phyloP scores from a whole-genome alignment of 2,797 vertebrate genomes.

The Rhabdophis nuchalis region DNA sequence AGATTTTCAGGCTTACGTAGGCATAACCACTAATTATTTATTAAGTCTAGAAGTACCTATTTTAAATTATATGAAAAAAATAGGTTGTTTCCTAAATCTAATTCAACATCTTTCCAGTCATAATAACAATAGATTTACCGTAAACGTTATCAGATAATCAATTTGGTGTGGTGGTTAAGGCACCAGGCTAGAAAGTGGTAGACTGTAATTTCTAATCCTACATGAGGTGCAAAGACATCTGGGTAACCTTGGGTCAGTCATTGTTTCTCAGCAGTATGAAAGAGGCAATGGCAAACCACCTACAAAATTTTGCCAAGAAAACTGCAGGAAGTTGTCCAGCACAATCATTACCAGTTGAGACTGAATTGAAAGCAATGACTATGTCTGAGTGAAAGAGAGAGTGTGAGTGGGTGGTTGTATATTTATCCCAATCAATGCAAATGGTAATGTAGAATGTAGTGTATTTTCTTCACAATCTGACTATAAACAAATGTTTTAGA shows the following conservation, averaged over 20 bases:
- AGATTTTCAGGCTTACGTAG: not conserved
- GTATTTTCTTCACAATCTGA: not conserved
- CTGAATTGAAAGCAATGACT: not conserved
- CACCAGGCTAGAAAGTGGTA: not conserved
- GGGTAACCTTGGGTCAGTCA: not conserved
- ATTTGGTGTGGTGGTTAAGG: not conserved
- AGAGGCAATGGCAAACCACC: not conserved
- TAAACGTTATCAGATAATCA: not conserved
- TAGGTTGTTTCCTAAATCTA: conserved; percentile 3
- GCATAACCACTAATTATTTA: conserved; percentile 4
- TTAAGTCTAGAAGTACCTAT: conserved; percentile 7
- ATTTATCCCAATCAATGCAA: not conserved
- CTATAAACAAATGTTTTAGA: conserved; percentile 28
- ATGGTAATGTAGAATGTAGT: not conserved
- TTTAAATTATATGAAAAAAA: not conserved
- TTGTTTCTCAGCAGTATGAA: not conserved
- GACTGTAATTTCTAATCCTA: not conserved
- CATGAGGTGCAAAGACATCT: not conserved
- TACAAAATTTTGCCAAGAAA: not conserved
- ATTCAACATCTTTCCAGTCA: conserved; percentile 33
- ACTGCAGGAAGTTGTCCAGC: not conserved
- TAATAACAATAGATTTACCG: not conserved
- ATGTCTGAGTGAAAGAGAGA: not conserved
- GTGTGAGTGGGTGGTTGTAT: not conserved
- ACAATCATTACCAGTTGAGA: not conserved